Evolutionary conservation across 1,140 invertebrate species (phyloP).

Genomic region (Amyelois transitella): DNA sequence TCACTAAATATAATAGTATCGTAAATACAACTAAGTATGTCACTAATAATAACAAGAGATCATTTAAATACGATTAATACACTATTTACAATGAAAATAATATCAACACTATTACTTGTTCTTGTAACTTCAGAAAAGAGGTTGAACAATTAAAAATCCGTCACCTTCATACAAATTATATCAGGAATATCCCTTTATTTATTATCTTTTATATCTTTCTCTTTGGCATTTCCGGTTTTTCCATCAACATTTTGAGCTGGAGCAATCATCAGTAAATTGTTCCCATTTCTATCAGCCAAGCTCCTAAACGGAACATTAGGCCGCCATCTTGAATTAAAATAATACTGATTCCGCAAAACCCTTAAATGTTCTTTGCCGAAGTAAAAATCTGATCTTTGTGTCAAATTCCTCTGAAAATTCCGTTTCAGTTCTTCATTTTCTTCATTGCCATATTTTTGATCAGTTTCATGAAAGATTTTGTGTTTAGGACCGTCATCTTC

Average conservation of each 20-base stretch:
- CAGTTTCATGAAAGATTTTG: conserved; percentile 31
- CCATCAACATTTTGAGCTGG: conserved; percentile 41
- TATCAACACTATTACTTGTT: no score
- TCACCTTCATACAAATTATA: no score
- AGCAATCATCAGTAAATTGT: conserved; percentile 80
- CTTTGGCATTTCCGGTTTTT: conserved; percentile 29
- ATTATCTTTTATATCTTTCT: conserved; percentile 30
- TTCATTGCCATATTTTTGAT: conserved; percentile 58
- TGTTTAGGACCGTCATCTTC: conserved; percentile 40
- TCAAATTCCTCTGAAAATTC: conserved; percentile 20
- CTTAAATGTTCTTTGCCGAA: conserved; percentile 58
- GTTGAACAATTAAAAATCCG: no score
- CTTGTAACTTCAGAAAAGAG: no score
- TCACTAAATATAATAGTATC: no score
- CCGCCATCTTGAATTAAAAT: conserved; percentile 51
- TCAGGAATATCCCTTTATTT: background rate
- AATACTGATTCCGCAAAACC: conserved; percentile 52
- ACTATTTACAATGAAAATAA: no score
- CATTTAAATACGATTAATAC: no score
- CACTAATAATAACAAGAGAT: no score
- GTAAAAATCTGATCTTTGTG: conserved; percentile 34
- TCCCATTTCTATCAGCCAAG: conserved; percentile 77
- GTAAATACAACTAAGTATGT: no score
- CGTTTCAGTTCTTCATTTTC: conserved; percentile 44
- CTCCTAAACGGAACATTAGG: conserved; percentile 57